These are phyloP conservation scores for Listronotus bonariensis DNA, from an alignment of 1,140 invertebrate species.

Conservation along the genomic window DNA sequence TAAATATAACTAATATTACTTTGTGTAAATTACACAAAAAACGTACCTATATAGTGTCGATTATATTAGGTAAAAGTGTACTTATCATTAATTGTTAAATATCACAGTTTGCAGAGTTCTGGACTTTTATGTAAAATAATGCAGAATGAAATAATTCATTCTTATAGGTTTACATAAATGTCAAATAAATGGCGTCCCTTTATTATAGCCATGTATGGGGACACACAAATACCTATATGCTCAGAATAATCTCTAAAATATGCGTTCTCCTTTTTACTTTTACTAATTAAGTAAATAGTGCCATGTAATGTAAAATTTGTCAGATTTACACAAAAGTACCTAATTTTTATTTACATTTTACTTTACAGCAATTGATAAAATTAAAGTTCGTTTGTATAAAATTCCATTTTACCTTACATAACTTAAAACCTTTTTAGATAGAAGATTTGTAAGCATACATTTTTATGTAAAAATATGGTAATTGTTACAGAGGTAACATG, in stretches of 20 bases:
- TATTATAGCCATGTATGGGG: constrained; percentile 4
- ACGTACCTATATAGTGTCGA: constrained; percentile 47
- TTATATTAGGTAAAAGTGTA: constrained; percentile 46
- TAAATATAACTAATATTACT: constrained; percentile 42
- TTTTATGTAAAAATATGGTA: no score
- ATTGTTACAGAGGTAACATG: no score
- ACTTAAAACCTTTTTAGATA: no score
- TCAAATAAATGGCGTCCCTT: not conserved
- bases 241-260: constrained; percentile 2
- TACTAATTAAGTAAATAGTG: not conserved
- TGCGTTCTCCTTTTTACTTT: not conserved
- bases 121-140: constrained; percentile 17
- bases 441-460: no score
- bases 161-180: constrained; percentile 7
- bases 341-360: no score
- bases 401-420: no score
- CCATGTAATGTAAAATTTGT: constrained; percentile 7
- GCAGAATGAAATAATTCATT: not conserved
- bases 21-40: constrained; percentile 47
- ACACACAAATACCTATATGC: not conserved
- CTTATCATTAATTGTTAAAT: constrained; percentile 46
- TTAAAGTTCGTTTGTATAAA: no score
- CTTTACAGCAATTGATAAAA: no score
- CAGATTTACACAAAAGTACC: no score
- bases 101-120: constrained; percentile 34